Evolutionary conservation across 2,888 invertebrate species (phyloP), one percentile per base, ranked within the genome.

Genomic region (Lithosia quadra): DNA sequence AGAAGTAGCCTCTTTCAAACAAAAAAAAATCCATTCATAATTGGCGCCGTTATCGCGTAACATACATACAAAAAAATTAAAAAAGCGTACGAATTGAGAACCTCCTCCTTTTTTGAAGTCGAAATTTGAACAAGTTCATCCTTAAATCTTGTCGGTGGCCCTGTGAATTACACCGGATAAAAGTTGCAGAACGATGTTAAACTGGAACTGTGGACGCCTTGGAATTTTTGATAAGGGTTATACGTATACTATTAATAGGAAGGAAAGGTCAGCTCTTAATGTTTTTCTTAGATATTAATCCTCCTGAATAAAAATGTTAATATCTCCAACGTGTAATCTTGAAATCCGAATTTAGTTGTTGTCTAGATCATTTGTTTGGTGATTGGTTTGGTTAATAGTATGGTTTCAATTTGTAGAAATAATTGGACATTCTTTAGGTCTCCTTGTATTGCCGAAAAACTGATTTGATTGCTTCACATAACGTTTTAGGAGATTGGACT

Each of bases 191-290:
- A 74, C 69, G 73, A 69, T 70, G 63, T 60, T 72, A 67, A 56
- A 73, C 39, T 43, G 22, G 58, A 72, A 69, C 71, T 74, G 72
- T 67, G 71, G 72, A 68, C 65, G 66, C 58, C 55, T 67, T 36
- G 55, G 71, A 75, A 73, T 78, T 80, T 79, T 70, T 74, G 63
- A 77, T 77, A 71, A 72, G 69, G 59, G 58, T 56, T 67, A 67
- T 66, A 69, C 61, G 70, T 61, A 22, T 55, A 60, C 21, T 22
- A 24, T n/a, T n/a, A n/a, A n/a, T 43, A 22, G 28, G 2, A 62
- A 18, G n/a, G 55, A 10, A 63, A 43, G 22, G 49, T 24, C 43
- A 60, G 34, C 28, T 36, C 49, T 18, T 13, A 61, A 59, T 49
- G 36, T 18, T 24, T 59, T 62, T 53, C 57, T 60, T 64, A 33